phyloP scores from a whole-genome alignment of 2,888 invertebrate genomes.

The Caenorhabditis sp. region DNA sequence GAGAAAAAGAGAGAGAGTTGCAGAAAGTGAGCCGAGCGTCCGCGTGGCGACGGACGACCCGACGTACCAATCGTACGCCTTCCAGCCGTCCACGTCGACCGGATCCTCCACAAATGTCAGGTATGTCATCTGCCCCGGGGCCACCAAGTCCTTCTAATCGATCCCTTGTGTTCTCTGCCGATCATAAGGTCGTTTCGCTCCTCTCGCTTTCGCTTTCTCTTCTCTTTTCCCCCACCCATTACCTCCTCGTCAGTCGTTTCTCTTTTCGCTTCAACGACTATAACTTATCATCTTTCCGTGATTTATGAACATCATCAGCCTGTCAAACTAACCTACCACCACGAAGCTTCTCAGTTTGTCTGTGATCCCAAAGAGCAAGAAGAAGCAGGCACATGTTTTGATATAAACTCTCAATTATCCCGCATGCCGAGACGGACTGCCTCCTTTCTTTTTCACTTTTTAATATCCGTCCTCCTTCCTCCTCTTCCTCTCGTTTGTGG shows the following conservation, averaged over 20 bases:
- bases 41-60: conserved; percentile 57
- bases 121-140: conserved; percentile 18
- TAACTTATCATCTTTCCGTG: conserved; percentile 35
- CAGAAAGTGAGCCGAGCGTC: conserved; percentile 38
- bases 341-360: neutral
- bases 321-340: neutral
- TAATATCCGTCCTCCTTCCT: conserved; percentile 12
- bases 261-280: conserved; percentile 9
- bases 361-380: neutral
- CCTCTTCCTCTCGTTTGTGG: neutral
- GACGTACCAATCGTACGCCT: conserved; percentile 53
- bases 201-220: conserved; percentile 39
- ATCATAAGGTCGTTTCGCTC: conserved; percentile 46
- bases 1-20: neutral
- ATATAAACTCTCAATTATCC: conserved; percentile 45
- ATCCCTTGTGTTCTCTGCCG: conserved; percentile 3
- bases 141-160: too few species aligned
- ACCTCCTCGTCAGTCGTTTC: conserved; percentile 15
- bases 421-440: neutral
- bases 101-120: conserved; percentile 13
- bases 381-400: conserved; percentile 24
- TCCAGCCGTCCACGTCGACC: conserved; percentile 50
- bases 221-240: conserved; percentile 21
- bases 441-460: conserved; percentile 3
- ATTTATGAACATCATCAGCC: conserved; percentile 10